Evolutionary conservation across 2,888 invertebrate species (phyloP).

Genomic region (Chirona hameri): DNA sequence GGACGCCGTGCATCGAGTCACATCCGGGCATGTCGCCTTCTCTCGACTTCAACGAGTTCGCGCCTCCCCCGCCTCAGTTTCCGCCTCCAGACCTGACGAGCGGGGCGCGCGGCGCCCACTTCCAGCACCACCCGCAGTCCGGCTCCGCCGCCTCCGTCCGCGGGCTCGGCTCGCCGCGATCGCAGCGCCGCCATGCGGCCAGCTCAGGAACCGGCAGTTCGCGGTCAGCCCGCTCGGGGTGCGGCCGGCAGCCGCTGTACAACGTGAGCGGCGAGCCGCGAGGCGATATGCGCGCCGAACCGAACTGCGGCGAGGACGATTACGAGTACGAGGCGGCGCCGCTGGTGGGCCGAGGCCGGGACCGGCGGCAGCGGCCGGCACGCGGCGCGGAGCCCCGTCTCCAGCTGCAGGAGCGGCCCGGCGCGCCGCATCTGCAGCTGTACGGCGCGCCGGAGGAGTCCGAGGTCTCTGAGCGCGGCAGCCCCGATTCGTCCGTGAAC

Average conservation of each 20-base stretch:
- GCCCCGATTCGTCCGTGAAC: background rate
- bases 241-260: conserved; percentile 26
- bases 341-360: background rate
- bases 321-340: conserved; percentile 12
- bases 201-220: conserved; percentile 4
- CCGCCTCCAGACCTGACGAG: conserved; percentile 7
- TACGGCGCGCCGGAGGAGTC: conserved; percentile 7
- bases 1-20: background rate
- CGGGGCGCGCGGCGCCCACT: background rate
- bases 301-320: background rate
- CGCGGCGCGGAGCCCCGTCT: background rate
- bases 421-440: conserved; percentile 12
- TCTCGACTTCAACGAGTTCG: conserved; percentile 25
- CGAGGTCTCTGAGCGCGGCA: background rate
- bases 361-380: background rate
- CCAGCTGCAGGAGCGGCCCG: background rate
- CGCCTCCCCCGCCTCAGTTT: background rate
- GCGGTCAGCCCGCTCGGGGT: background rate
- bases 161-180: conserved; percentile 3
- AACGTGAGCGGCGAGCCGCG: background rate
- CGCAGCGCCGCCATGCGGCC: conserved; percentile 12
- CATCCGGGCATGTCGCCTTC: background rate
- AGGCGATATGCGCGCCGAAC: background rate
- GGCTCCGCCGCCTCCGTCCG: background rate
- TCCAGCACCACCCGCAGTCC: background rate